Base-by-base conservation (phyloP, 2,888 invertebrate genomes). In the Eumacrocentrus americanus region DNA sequence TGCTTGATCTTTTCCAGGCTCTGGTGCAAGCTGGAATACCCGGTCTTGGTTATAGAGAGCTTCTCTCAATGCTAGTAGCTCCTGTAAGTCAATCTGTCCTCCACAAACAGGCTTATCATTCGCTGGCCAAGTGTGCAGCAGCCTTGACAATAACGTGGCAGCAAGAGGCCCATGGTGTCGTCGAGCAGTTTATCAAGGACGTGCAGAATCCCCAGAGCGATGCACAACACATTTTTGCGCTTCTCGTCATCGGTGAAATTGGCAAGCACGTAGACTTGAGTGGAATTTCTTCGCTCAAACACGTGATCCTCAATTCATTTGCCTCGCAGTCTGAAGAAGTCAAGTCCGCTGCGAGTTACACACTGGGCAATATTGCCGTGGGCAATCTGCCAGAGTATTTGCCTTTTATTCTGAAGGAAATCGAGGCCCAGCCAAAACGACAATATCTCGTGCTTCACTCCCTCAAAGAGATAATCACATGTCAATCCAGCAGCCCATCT, bases 381-480 rank as follows among this genome's bases (percentile, higher is more conserved):
- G 99, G 99, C 46, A 98, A 98, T 82, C 83, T 99, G 67, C 90
- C 90, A 9, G 90, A 91, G 73, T 98, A 95, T 83, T 85, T 99
- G 73, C 98, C 98, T 0, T 94, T 97, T 76, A 94, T 99, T 64
- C 84, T 99, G 40, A 86, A 90, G 60, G 96, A 98, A 83, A 98
- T 98, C 67, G 93, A 95, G 73, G 90, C 90, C 35, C 94, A 97
- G 77, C 95, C 97, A 0, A 95, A 94, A 79, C 85, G 95, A 59
- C 99, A 99, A 79, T 99, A 99, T 81, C 85, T 99, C 35, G 84
- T 99, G 52, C 83, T 99, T 62, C 98, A 99, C 83, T 98, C 99
- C 1, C 84, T 99, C 5, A 97, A 98, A 86, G 99, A 99, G 87
- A 87, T 88, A 16, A 88, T 88, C 61, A 84, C 85, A 29, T 86